Evolutionary conservation across 2,797 vertebrate species (phyloP).

Genomic region (Threskiornis aethiopicus): DNA sequence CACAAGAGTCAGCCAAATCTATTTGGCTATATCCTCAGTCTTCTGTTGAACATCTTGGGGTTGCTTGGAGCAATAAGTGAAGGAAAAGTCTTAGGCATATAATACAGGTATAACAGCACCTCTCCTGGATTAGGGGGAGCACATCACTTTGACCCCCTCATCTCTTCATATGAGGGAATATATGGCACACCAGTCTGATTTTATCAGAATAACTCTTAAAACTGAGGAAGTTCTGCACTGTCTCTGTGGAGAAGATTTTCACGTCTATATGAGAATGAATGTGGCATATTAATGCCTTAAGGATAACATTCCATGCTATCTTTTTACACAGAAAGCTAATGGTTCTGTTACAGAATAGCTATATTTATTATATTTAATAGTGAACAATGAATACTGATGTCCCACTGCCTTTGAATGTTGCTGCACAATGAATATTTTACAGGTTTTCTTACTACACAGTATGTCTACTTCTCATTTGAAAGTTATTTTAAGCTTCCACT

Average conservation of each 20-base stretch:
- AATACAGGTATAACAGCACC: not conserved
- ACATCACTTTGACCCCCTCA: not conserved
- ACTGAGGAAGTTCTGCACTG: not conserved
- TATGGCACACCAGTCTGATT: not conserved
- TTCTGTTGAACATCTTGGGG: not conserved
- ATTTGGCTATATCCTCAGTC: not conserved
- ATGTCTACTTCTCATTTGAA: not conserved
- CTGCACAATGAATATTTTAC: not conserved
- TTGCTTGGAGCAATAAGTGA: not conserved
- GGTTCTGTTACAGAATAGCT: not conserved
- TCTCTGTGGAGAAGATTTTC: not conserved
- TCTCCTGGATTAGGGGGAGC: not conserved
- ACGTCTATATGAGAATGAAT: not conserved
- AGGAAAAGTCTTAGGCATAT: not conserved
- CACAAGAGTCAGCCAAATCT: not conserved
- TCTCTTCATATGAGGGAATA: not conserved
- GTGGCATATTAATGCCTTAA: not conserved
- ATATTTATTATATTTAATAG: not conserved
- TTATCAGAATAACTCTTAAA: not conserved
- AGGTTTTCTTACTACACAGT: not conserved
- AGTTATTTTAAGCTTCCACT: conserved; percentile 14
- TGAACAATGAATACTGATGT: not conserved
- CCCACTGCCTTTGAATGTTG: not conserved
- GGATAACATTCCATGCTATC: not conserved
- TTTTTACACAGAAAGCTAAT: not conserved